phyloP scores from a whole-genome alignment of 2,797 vertebrate species.

The Sarcophilus harrisii region DNA sequence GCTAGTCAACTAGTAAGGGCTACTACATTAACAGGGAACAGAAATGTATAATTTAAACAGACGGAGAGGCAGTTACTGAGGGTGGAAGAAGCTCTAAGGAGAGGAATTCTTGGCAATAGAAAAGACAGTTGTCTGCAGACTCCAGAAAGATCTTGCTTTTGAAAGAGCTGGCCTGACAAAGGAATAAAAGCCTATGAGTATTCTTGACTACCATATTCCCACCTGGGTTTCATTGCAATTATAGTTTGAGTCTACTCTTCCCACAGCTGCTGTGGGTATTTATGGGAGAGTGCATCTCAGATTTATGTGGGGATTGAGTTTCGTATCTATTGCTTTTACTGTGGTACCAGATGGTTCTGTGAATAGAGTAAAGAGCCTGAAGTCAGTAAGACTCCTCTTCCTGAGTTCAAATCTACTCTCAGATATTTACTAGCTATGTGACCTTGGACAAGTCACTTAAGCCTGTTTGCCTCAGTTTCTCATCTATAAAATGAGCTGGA shows the following conservation, averaged over 20 bases:
- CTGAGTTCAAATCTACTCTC: background rate
- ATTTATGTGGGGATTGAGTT: background rate
- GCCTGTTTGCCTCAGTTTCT: background rate
- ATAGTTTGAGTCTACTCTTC: background rate
- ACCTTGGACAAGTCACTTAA: background rate
- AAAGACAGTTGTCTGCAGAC: background rate
- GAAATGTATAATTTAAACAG: background rate
- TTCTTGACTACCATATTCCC: background rate
- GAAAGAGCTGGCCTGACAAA: background rate
- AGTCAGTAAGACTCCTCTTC: background rate
- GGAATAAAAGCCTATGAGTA: background rate
- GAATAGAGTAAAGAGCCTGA: background rate
- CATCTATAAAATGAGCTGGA: background rate
- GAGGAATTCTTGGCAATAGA: background rate
- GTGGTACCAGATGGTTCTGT: background rate
- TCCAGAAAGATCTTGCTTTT: background rate
- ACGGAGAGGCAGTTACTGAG: background rate
- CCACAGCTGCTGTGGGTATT: background rate
- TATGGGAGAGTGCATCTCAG: background rate
- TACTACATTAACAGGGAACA: background rate
- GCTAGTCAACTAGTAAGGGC: background rate
- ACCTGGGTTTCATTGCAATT: background rate
- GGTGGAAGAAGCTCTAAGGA: no score
- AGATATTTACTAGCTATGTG: background rate
- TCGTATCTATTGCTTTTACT: background rate